Percentiles rank a stretch among this genome's conserved stretches.
Evolutionary conservation across 2,797 vertebrate genomes (phyloP).

Genomic region (Poeciliopsis turneri): DNA sequence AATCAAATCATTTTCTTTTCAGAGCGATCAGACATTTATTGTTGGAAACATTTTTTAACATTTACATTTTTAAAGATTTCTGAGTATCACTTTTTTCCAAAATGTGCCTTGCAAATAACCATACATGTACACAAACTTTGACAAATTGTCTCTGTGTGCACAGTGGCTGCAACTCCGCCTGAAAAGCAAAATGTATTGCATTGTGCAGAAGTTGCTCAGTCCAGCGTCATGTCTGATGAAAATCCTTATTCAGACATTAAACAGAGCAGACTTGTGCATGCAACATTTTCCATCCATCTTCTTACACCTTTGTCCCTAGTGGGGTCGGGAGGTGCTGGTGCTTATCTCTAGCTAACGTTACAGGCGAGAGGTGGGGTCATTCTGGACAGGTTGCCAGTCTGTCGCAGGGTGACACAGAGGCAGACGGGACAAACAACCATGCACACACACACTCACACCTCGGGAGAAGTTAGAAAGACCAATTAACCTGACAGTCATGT

Average conservation of each 20-base stretch:
- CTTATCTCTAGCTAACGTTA: too few species aligned
- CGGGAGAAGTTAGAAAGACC: too few species aligned
- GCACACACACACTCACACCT: too few species aligned
- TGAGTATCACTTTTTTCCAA: not conserved
- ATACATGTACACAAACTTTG: not conserved
- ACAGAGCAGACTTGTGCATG: conserved; percentile 8
- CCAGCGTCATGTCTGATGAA: not conserved
- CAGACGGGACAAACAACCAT: too few species aligned
- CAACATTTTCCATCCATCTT: not conserved
- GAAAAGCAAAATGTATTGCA: not conserved
- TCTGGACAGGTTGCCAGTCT: too few species aligned
- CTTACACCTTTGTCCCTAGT: too few species aligned
- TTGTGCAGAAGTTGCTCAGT: not conserved
- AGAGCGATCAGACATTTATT: not conserved
- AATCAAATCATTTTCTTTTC: not conserved
- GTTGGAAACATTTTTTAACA: not conserved
- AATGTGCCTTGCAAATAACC: not conserved
- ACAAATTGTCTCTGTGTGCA: not conserved
- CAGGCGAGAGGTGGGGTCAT: too few species aligned
- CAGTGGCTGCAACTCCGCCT: not conserved
- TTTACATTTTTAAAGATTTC: not conserved
- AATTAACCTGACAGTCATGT: too few species aligned
- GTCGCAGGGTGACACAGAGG: too few species aligned
- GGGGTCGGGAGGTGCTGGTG: too few species aligned
- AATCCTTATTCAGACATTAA: not conserved